Base-by-base conservation (phyloP, 1,140 invertebrate species). In the Penaeus vannamei region DNA sequence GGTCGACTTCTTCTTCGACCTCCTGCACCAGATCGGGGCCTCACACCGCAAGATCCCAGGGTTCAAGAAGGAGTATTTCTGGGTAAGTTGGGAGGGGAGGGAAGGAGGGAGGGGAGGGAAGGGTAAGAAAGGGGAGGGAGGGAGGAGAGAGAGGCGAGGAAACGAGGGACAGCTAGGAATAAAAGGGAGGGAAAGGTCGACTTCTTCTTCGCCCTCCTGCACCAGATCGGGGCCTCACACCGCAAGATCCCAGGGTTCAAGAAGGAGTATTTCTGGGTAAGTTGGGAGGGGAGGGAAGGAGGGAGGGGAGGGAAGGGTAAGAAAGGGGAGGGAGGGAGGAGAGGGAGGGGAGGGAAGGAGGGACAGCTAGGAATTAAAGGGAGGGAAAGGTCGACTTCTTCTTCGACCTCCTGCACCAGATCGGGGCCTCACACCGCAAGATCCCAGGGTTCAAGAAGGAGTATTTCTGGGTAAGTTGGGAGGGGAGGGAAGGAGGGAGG, bases 251-350 rank as follows among this genome's bases (percentile, higher is more conserved):
- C 42, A 46, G 42, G 42, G 10, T 46, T 46, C 42, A 96, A 97
- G 93, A 95, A 95, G 46, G 96, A 97, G 92, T 97, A 96, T 93
- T 98, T 97, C 94, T 97, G 96, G 96, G 96, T 97, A 10, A 46
- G 42, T 46, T 3, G 42, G 42, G 10, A 10, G 42, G 42, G 10
- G 42, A 3, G 42, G 42, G 42, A 10, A 10, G 42, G 42, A 10
- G 42, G 42, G 42, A 46, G 42, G 10, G 36, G 60, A 46, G 20
- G 61, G 19, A 3, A 36, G 77, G 29, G 29, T 19, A 14, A 69
- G 64, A 7, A 14, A 17, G 42, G 26, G 2, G 29, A 29, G 7
- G 29, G 64, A 29, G 32, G 29, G n/a, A 14, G 2, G 46, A 32
- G 83, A 83, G 85, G 61, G 69, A 60, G 14, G 32, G 17, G 32